Base-by-base conservation (phyloP, 2,113 vertebrate genomes). In the Tyto alba region DNA sequence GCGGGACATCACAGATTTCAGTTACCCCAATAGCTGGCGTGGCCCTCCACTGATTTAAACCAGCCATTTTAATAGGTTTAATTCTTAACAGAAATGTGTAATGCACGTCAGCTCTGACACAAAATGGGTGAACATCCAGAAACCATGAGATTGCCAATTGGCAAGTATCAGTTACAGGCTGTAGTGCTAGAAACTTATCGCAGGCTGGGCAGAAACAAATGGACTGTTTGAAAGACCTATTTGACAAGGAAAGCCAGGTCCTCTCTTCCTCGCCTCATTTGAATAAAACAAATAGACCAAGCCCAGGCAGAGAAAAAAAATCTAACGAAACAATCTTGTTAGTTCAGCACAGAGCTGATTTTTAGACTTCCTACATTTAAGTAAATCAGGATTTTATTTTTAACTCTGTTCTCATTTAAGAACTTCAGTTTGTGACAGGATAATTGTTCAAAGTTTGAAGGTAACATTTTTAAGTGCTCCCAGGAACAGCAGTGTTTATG, bases 281-380 rank as follows among this genome's bases (percentile, higher is more conserved):
- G 93, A 96, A 92, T 97, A 92, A 93, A 95, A 79, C 95, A 96
- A 96, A 96, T 13, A 95, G 93, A 96, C 80, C 87, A 85, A 94
- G 89, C 94, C 94, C 78, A 77, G 59, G 74, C 55, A 87, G 38
- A 82, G 53, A 59, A 91, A 80, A 87, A 85, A 85, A 76, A 32
- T 21, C 50, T 88, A 93, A 81, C 10, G 4, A 79, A 94, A 66
- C 11, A 0, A 69, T 55, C 47, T 27, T 5, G 2, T 47, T 57
- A 78, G 73, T 34, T 87, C 50, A 91, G 69, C 66, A 82, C n/a
- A 11, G 15, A 79, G 91, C 14, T 64, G 48, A 63, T 50, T 68
- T 82, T 85, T 30, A 82, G n/a, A 62, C 38, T 90, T 79, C 66
- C 68, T 38, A 48, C n/a, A 43, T 62, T 36, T 88, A 89, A 68